Evolutionary conservation across 1,140 invertebrate genomes (phyloP).

Genomic region (Drosophila tsacasi): DNA sequence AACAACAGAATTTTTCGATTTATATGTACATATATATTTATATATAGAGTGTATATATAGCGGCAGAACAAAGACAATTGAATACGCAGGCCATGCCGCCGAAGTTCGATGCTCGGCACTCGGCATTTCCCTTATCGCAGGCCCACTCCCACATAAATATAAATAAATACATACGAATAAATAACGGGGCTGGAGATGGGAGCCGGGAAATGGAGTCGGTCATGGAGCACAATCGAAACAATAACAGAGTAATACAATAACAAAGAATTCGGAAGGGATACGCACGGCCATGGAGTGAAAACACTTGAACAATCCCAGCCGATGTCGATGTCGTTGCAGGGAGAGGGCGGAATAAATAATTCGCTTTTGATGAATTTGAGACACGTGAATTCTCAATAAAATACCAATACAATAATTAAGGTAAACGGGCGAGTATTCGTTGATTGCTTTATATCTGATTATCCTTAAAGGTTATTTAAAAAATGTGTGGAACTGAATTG

Average conservation of each 20-base stretch:
- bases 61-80: constrained; percentile 34
- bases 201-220: constrained; percentile 44
- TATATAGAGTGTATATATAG: not conserved
- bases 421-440: not conserved
- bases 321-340: not conserved
- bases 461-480: not conserved
- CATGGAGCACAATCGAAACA: constrained; percentile 62
- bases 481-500: not conserved
- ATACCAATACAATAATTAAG: constrained; percentile 39
- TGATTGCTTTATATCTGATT: not conserved
- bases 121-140: constrained; percentile 20
- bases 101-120: constrained; percentile 14
- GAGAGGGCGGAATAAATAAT: constrained; percentile 46
- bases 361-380: constrained; percentile 51
- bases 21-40: constrained; percentile 57
- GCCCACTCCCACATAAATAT: constrained; percentile 49
- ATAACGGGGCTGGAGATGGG: constrained; percentile 33
- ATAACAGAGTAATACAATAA: constrained; percentile 50
- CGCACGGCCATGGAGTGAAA: constrained; percentile 30
- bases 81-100: constrained; percentile 28
- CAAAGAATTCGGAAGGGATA: constrained; percentile 12
- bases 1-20: constrained; percentile 64
- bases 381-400: constrained; percentile 38
- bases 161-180: constrained; percentile 73
- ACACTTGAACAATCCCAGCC: constrained; percentile 44